Conservation (phyloP, 37 sponge, comb jelly and placozoan genomes). For the Bolinopsis microptera region DNA sequence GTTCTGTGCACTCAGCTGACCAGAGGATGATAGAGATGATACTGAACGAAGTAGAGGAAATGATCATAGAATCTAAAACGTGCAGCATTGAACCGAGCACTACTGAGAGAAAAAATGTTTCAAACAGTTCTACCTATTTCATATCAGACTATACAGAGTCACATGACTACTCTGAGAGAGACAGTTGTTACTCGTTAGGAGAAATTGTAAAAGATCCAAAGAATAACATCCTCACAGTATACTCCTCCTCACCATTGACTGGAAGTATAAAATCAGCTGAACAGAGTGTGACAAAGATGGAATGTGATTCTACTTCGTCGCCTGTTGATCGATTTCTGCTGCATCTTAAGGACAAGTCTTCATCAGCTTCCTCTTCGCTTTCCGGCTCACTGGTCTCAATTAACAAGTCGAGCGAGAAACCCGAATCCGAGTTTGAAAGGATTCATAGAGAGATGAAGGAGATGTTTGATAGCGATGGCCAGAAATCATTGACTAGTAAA, state of each 20-base stretch:
- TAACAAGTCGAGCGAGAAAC: background rate
- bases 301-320: no score
- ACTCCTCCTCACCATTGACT: background rate
- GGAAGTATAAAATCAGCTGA: background rate
- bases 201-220: background rate
- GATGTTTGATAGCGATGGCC: background rate
- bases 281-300: no score
- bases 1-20: background rate
- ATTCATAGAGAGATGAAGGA: background rate
- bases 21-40: background rate
- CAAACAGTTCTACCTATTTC: background rate
- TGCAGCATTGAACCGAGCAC: background rate
- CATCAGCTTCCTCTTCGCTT: background rate
- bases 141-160: background rate
- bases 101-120: background rate
- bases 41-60: background rate
- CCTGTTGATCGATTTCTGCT: no score
- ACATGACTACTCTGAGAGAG: background rate
- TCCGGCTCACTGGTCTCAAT: background rate
- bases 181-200: background rate
- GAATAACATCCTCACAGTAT: background rate
- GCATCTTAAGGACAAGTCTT: background rate
- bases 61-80: background rate
- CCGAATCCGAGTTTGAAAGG: background rate
- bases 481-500: background rate